phyloP scores from a whole-genome alignment of 2,888 invertebrate species.

The Epiblema foenella region DNA sequence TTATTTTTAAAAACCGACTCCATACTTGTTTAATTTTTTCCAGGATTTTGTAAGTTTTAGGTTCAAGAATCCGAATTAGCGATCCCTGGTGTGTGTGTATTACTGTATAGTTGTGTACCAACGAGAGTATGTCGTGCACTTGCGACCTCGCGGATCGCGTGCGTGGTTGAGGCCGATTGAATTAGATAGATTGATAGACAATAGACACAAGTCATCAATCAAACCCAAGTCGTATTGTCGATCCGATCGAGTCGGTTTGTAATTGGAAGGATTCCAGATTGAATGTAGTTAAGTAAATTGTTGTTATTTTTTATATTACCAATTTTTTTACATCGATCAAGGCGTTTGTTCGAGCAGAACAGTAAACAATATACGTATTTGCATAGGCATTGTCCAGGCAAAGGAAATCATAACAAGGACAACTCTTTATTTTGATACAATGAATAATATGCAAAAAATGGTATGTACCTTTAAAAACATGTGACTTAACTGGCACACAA shows the following conservation, averaged over 20 bases:
- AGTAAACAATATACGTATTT: too few relatives aligned
- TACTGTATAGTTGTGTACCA: slow-evolving; percentile 10
- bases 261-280: slow-evolving; percentile 33
- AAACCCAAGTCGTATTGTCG: slow-evolving; percentile 61
- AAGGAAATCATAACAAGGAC: too few relatives aligned
- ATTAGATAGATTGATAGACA: slow-evolving; percentile 73
- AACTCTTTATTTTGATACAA: too few relatives aligned
- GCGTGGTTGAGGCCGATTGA: slow-evolving; percentile 65
- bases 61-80: too few relatives aligned
- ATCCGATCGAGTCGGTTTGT: slow-evolving; percentile 52
- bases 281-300: neutral
- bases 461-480: too few relatives aligned
- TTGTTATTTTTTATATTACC: neutral
- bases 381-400: too few relatives aligned
- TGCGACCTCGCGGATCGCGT: slow-evolving; percentile 67
- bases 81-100: too few relatives aligned
- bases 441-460: too few relatives aligned
- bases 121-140: slow-evolving; percentile 58
- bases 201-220: slow-evolving; percentile 73
- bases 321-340: neutral
- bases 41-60: neutral
- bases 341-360: neutral
- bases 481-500: too few relatives aligned
- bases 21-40: too few relatives aligned
- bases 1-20: too few relatives aligned